Percentiles rank a stretch among this genome's conserved stretches.
Conservation (phyloP, 2,888 invertebrate genomes). For the Hydrotaea diabolus region DNA sequence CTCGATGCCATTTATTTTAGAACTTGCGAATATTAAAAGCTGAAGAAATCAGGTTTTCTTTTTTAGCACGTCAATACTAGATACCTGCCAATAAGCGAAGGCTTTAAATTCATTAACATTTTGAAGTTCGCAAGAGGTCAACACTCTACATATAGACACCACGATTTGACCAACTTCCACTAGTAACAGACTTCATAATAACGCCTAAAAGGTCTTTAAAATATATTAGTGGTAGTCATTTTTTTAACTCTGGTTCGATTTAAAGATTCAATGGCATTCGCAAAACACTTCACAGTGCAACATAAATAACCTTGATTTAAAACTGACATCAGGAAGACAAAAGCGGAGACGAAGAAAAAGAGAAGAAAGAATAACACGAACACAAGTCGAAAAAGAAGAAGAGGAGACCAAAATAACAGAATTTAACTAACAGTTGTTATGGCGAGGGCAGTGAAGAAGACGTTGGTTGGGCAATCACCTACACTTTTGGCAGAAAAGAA, state of each 20-base stretch:
- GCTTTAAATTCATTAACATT: not conserved
- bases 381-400: slow-evolving; percentile 19
- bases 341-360: not conserved
- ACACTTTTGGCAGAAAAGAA: not conserved
- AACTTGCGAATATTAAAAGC: too few relatives aligned
- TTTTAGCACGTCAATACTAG: too few relatives aligned
- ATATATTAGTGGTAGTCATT: not conserved
- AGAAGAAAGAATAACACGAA: not conserved
- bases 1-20: too few relatives aligned
- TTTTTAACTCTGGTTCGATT: slow-evolving; percentile 24
- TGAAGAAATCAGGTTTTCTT: too few relatives aligned
- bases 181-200: too few relatives aligned
- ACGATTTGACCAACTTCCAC: slow-evolving; percentile 21
- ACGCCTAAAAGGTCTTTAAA: slow-evolving; percentile 30
- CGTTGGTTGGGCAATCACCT: not conserved
- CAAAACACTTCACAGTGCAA: slow-evolving; percentile 43
- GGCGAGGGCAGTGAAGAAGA: too few relatives aligned
- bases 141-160: not conserved
- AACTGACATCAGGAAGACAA: slow-evolving; percentile 69
- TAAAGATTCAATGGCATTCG: slow-evolving; percentile 48
- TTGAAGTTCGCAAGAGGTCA: slow-evolving; percentile 5
- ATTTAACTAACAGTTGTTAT: too few relatives aligned
- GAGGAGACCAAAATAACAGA: too few relatives aligned
- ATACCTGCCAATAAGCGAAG: not conserved
- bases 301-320: slow-evolving; percentile 77